phyloP scores from a whole-genome alignment of 2,797 vertebrate species.

The Poeciliopsis gracilis region DNA sequence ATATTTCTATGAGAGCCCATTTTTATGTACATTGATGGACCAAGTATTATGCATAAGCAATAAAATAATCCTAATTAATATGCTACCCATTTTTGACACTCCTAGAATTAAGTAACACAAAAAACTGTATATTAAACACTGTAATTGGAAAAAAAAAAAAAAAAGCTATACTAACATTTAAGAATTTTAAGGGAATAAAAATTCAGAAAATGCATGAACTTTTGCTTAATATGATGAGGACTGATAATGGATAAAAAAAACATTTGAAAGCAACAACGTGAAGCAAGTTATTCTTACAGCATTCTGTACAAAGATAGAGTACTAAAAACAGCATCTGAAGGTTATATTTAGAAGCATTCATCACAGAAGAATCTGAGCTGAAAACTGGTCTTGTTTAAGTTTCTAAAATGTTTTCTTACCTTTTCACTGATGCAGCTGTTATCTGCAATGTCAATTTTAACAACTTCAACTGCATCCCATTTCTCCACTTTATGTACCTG shows the following conservation, averaged over 20 bases:
- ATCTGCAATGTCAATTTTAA: conserved; percentile 93
- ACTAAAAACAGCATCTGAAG: no score
- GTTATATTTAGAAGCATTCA: background rate
- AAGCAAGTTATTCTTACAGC: background rate
- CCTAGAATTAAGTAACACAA: no score
- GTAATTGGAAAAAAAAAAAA: no score
- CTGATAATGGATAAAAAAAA: background rate
- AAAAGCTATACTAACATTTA: background rate
- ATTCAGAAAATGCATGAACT: background rate
- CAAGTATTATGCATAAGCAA: no score
- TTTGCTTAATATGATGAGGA: background rate
- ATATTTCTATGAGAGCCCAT: no score
- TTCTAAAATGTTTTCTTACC: conserved; percentile 73
- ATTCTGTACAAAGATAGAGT: background rate
- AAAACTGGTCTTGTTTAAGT: background rate
- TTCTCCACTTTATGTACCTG: conserved; percentile 90
- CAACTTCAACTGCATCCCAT: conserved; percentile 85
- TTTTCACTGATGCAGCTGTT: conserved; percentile 81
- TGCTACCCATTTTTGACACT: background rate
- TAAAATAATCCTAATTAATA: background rate
- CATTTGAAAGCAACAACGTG: background rate
- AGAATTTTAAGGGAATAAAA: no score
- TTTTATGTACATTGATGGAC: no score
- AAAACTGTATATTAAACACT: background rate
- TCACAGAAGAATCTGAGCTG: background rate